Percentiles rank a stretch among this genome's conserved stretches.
These are phyloP conservation scores for Piprites chloris DNA, from an alignment of 2,113 vertebrate genomes.

Conservation along the genomic window DNA sequence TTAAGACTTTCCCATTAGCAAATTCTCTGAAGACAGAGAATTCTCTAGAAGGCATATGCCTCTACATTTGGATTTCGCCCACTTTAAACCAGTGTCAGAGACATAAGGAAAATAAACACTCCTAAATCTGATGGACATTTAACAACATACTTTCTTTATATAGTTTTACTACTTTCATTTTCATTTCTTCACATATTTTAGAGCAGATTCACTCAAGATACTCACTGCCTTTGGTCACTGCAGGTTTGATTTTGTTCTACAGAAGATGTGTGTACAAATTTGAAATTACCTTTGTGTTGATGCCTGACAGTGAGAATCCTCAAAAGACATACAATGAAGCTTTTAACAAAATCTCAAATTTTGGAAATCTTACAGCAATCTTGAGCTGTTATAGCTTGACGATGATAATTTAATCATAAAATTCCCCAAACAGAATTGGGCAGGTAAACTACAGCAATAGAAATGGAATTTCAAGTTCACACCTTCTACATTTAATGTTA, in stretches of 20 bases:
- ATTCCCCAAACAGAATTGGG: neutral
- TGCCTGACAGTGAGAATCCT: neutral
- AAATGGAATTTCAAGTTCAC: neutral
- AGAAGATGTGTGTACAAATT: neutral
- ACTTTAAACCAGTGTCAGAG: neutral
- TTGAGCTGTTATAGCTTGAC: neutral
- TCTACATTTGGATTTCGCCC: neutral
- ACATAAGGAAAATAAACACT: conserved; percentile 5
- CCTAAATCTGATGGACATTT: neutral
- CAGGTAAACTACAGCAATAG: neutral
- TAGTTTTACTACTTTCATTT: conserved; percentile 3
- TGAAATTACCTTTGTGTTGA: neutral
- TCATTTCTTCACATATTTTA: neutral
- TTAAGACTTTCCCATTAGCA: neutral
- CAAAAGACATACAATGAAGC: neutral
- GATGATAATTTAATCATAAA: neutral
- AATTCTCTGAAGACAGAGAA: conserved; percentile 20
- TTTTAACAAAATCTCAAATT: neutral
- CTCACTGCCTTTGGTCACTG: neutral
- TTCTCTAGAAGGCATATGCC: neutral
- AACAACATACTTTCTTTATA: neutral
- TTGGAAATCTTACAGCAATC: neutral
- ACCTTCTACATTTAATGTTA: neutral
- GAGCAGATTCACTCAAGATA: neutral
- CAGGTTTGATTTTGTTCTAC: neutral